A percentile compares a stretch with the other conserved stretches of the same genome.
Conservation (phyloP, 2,113 vertebrate genomes). For the Pyrgilauda ruficollis region DNA sequence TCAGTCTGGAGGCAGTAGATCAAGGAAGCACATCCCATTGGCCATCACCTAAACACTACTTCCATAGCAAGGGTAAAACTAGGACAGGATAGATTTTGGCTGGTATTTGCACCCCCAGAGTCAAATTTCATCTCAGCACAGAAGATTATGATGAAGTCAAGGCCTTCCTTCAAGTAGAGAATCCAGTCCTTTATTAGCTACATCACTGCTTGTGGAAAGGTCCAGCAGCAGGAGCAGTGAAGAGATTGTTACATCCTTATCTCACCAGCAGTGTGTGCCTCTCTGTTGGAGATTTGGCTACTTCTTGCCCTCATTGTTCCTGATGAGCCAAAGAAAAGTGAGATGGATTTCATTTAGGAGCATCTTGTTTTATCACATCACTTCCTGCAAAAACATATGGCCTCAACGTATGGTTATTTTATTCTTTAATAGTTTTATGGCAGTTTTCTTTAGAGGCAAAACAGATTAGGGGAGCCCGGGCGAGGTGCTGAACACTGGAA, state of each 20-base stretch:
- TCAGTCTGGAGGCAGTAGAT: neutral
- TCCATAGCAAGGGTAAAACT: neutral
- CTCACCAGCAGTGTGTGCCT: neutral
- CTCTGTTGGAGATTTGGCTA: neutral
- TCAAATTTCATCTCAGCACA: neutral
- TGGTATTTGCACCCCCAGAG: neutral
- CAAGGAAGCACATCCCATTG: neutral
- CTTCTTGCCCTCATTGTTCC: neutral
- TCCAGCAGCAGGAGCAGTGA: neutral
- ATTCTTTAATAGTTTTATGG: neutral
- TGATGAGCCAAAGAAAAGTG: neutral
- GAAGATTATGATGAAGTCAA: neutral
- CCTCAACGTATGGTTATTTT: neutral
- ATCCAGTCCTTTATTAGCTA: neutral
- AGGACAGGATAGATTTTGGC: neutral
- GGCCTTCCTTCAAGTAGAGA: neutral
- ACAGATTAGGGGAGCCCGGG: neutral
- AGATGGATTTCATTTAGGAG: constrained; percentile 5
- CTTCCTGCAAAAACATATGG: neutral
- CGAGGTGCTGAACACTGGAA: neutral
- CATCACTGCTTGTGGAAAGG: neutral
- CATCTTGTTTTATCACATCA: neutral
- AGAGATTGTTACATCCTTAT: neutral
- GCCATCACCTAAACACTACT: neutral
- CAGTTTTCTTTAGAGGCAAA: neutral